Conservation (phyloP, 2,888 invertebrate genomes). For the Bembecia ichneumoniformis region DNA sequence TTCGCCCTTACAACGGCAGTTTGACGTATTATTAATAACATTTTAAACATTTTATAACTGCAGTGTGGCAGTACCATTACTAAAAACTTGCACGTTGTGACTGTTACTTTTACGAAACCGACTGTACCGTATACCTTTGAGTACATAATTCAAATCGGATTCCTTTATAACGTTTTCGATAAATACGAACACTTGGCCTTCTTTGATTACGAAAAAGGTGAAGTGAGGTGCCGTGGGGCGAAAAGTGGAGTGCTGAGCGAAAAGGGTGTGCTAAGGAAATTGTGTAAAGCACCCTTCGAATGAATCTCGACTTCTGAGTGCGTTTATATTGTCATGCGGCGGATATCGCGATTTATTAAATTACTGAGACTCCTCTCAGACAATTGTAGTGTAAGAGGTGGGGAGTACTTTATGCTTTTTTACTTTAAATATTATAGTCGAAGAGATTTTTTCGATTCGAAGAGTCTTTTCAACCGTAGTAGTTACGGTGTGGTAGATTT, state of each 20-base stretch:
- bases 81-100: too few relatives aligned
- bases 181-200: conserved; percentile 44
- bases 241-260: conserved; percentile 40
- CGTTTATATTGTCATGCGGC: conserved; percentile 39
- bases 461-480: too few relatives aligned
- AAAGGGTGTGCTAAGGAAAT: conserved; percentile 47
- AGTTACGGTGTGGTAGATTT: too few relatives aligned
- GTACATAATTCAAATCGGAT: conserved; percentile 19
- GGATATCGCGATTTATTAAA: conserved; percentile 29
- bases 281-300: conserved; percentile 47
- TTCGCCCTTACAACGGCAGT: too few relatives aligned
- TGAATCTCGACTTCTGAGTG: conserved; percentile 40
- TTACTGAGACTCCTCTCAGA: conserved; percentile 9
- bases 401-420: too few relatives aligned
- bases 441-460: too few relatives aligned
- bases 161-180: conserved; percentile 35
- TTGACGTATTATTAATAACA: too few relatives aligned
- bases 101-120: too few relatives aligned
- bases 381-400: neutral
- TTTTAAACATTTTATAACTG: too few relatives aligned
- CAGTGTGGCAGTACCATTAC: too few relatives aligned
- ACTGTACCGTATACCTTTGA: too few relatives aligned
- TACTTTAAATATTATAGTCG: too few relatives aligned
- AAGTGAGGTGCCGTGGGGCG: conserved; percentile 42
- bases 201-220: conserved; percentile 57